These are phyloP conservation scores for Drosophila setifemur DNA, from an alignment of 1,140 invertebrate genomes.

Conservation along the genomic window DNA sequence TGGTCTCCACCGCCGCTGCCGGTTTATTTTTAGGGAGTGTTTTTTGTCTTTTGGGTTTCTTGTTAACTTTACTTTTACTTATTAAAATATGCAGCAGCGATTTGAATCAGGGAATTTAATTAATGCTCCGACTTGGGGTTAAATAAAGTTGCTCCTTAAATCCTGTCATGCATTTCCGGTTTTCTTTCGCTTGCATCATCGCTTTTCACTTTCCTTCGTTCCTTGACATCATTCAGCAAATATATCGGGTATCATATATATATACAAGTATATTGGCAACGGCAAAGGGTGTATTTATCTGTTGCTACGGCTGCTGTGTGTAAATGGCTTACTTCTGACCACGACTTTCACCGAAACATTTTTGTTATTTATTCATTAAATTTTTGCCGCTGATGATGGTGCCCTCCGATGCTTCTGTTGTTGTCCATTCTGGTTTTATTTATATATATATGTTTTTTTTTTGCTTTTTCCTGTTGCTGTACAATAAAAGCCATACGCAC, in stretches of 20 bases:
- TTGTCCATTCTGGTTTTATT: slow-evolving; percentile 45
- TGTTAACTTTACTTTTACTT: slow-evolving; percentile 43
- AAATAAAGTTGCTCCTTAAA: neutral
- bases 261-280: too few species aligned
- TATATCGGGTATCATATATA: too few species aligned
- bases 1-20: slow-evolving; percentile 19
- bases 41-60: slow-evolving; percentile 6
- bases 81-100: slow-evolving; percentile 38
- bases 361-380: slow-evolving; percentile 79
- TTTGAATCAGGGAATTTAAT: slow-evolving; percentile 18
- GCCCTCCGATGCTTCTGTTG: slow-evolving; percentile 42
- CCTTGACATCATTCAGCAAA: slow-evolving; percentile 18
- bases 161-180: neutral
- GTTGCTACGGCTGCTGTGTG: slow-evolving; percentile 60
- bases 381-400: slow-evolving; percentile 62
- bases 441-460: too few species aligned
- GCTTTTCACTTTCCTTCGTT: slow-evolving; percentile 62
- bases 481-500: slow-evolving; percentile 31
- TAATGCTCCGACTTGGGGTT: neutral
- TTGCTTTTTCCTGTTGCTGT: slow-evolving; percentile 26
- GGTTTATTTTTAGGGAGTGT: slow-evolving; percentile 42
- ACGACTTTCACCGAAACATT: slow-evolving; percentile 76
- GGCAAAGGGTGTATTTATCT: slow-evolving; percentile 34
- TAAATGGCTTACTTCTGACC: slow-evolving; percentile 71
- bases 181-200: slow-evolving; percentile 34